A percentile compares a stretch with the other conserved stretches of the same genome.
phyloP scores from a whole-genome alignment of 2,888 invertebrate species.

The Cacoxenus indagator region DNA sequence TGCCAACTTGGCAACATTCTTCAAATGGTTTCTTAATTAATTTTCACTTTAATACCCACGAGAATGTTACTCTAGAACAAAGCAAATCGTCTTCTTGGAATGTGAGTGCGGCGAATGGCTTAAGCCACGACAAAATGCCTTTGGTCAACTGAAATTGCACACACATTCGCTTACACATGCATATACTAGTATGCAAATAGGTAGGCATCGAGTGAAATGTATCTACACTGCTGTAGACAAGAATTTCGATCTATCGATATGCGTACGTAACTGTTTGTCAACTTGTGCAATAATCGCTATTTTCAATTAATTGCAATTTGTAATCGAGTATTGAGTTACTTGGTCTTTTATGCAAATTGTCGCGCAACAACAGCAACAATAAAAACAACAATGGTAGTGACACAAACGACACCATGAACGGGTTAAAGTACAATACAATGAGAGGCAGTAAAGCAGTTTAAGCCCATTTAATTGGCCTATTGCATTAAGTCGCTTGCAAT shows the following conservation, averaged over 20 bases:
- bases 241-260: neutral
- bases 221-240: constrained; percentile 19
- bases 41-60: constrained; percentile 2
- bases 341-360: constrained; percentile 29
- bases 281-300: constrained; percentile 52
- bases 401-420: neutral
- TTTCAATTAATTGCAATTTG: constrained; percentile 67
- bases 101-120: neutral
- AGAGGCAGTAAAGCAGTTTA: constrained; percentile 39
- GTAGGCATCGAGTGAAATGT: neutral
- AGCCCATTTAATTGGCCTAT: constrained; percentile 64
- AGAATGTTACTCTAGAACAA: neutral
- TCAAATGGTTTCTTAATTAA: constrained; percentile 25
- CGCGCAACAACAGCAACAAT: constrained; percentile 19
- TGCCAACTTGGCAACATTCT: constrained; percentile 21
- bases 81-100: neutral
- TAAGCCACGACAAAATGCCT: neutral
- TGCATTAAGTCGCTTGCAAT: constrained; percentile 66
- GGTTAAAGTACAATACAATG: neutral
- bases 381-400: constrained; percentile 4
- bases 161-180: neutral
- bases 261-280: constrained; percentile 9
- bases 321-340: constrained; percentile 61
- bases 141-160: neutral
- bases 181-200: neutral